Conservation (phyloP, 1,140 invertebrate genomes). For the Gryllus bimaculatus region DNA sequence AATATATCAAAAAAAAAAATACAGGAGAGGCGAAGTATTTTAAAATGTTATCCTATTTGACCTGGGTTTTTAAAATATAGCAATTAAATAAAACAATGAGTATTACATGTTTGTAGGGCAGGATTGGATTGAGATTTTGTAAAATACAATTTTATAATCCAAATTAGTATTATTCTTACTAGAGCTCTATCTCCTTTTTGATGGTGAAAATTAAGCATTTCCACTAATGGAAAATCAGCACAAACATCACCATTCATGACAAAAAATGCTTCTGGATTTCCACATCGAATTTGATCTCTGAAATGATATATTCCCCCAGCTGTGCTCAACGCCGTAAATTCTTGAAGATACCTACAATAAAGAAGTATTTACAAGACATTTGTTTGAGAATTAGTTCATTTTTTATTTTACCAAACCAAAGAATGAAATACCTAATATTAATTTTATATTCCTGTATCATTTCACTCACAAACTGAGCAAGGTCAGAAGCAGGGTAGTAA, state of each 20-base stretch:
- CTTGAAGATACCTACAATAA: conserved; percentile 74
- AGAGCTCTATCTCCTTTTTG: conserved; percentile 25
- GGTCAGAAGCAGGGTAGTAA: conserved; percentile 74
- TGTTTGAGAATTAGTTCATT: not conserved
- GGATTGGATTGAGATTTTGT: no score
- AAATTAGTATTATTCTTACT: conserved; percentile 9
- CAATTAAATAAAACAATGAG: no score
- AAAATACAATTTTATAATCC: not conserved
- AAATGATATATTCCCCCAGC: conserved; percentile 97
- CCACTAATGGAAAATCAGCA: conserved; percentile 85
- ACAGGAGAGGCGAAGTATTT: no score
- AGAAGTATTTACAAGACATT: conserved; percentile 10
- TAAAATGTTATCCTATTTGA: no score
- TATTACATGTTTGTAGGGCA: no score
- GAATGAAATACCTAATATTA: conserved; percentile 56
- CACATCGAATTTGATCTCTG: conserved; percentile 85
- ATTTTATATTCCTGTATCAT: conserved; percentile 75
- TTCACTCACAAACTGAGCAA: conserved; percentile 73
- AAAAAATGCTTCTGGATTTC: conserved; percentile 85
- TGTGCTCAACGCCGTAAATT: conserved; percentile 88
- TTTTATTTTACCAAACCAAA: conserved; percentile 22
- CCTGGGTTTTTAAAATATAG: no score
- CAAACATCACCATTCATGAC: conserved; percentile 97
- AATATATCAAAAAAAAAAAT: no score
- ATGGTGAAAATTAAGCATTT: conserved; percentile 78